phyloP scores from a whole-genome alignment of 2,888 invertebrate species.

The Andrena marginata region DNA sequence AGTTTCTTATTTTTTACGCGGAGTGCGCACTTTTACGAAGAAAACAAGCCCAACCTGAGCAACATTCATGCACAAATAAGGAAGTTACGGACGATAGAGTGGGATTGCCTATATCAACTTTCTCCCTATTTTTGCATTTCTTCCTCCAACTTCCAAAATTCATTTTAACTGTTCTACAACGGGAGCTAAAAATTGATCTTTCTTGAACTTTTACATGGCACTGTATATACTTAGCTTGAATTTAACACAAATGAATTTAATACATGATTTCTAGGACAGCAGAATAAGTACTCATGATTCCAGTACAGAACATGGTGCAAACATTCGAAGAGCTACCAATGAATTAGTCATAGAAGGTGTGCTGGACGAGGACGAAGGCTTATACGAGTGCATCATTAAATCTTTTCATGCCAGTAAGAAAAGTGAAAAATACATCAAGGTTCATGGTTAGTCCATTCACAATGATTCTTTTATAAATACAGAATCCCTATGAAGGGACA shows the following conservation, averaged over 20 bases:
- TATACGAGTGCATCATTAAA: conserved; percentile 72
- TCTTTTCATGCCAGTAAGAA: conserved; percentile 48
- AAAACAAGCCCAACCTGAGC: no score
- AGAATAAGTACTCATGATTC: conserved; percentile 58
- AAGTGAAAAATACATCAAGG: conserved; percentile 58
- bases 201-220: neutral
- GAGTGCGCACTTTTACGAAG: no score
- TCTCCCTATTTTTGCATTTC: no score
- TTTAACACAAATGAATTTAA: neutral
- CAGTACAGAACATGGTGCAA: neutral
- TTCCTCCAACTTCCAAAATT: neutral
- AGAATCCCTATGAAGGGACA: neutral
- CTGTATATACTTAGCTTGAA: neutral
- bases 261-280: conserved; percentile 61
- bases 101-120: no score
- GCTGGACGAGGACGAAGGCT: conserved; percentile 74
- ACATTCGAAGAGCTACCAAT: conserved; percentile 44
- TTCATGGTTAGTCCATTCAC: conserved; percentile 73
- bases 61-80: no score
- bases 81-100: no score
- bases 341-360: conserved; percentile 73
- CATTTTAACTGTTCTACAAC: no score
- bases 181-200: neutral
- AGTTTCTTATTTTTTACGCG: no score
- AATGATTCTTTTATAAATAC: conserved; percentile 5